Percentiles rank a stretch among this genome's conserved stretches.
These are phyloP conservation scores for Pseudomyrmex flavicornis DNA, from an alignment of 1,140 invertebrate species.

Conservation along the genomic window DNA sequence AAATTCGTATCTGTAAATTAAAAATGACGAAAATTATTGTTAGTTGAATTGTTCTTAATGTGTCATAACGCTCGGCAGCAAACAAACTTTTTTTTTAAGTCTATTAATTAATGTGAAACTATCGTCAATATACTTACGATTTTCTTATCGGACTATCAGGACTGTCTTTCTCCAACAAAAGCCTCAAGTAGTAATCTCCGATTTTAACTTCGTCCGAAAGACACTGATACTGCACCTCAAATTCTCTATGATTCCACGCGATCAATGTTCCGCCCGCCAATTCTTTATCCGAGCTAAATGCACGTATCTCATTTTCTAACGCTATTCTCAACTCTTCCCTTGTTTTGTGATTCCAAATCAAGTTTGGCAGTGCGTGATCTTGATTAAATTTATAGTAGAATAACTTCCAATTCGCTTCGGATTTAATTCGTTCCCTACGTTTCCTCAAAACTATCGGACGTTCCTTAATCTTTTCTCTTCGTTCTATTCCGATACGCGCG, in stretches of 20 bases:
- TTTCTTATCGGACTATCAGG: conserved; percentile 94
- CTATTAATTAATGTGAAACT: background rate
- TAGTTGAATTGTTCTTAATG: background rate
- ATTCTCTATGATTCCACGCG: conserved; percentile 99
- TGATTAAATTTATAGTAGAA: conserved; percentile 98
- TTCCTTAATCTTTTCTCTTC: conserved; percentile 88
- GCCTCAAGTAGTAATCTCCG: conserved; percentile 98
- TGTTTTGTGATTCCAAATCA: conserved; percentile 99
- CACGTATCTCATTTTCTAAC: conserved; percentile 96
- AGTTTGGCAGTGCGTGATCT: conserved; percentile 97
- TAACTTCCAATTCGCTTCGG: conserved; percentile 95
- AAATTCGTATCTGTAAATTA: conserved; percentile 93
- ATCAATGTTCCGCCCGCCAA: conserved; percentile 92
- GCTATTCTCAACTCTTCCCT: conserved; percentile 97
- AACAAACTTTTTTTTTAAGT: no score
- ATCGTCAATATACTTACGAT: conserved; percentile 88
- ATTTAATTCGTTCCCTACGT: conserved; percentile 95
- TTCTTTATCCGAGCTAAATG: conserved; percentile 96
- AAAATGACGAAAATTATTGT: conserved; percentile 23
- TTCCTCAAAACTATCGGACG: conserved; percentile 96
- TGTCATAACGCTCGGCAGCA: no score
- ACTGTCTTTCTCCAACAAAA: conserved; percentile 96
- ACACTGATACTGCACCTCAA: conserved; percentile 97
- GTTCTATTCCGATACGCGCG: conserved; percentile 89
- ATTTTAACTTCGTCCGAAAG: conserved; percentile 98